Evolutionary conservation across 2,113 vertebrate species (phyloP).

Genomic region (Theristicus caerulescens): DNA sequence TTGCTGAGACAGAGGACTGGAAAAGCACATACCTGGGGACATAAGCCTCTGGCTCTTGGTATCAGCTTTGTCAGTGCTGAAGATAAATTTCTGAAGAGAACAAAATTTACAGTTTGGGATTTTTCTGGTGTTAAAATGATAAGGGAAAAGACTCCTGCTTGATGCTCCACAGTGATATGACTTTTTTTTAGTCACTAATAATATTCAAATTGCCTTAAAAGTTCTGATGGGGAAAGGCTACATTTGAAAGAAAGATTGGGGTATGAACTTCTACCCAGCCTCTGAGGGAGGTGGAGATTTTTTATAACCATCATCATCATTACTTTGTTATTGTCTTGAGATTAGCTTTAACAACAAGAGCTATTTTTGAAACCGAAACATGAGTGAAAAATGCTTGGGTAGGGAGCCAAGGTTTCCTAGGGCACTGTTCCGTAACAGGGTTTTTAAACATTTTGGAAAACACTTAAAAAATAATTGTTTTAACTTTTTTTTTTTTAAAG

Average conservation of each 20-base stretch:
- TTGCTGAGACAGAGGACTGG: background rate
- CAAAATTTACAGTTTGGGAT: background rate
- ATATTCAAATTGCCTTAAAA: background rate
- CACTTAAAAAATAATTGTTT: background rate
- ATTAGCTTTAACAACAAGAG: conserved; percentile 31
- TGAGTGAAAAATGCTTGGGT: background rate
- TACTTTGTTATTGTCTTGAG: conserved; percentile 23
- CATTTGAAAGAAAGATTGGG: conserved; percentile 8
- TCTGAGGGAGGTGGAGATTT: background rate
- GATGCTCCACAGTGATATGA: background rate
- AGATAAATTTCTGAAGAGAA: background rate
- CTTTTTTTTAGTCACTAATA: background rate
- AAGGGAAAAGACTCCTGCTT: background rate
- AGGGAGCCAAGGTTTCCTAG: conserved; percentile 35
- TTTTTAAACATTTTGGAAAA: conserved; percentile 23
- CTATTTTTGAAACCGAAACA: conserved; percentile 53
- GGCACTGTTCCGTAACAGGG: conserved; percentile 26
- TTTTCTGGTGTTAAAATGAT: background rate
- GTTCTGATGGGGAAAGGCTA: background rate
- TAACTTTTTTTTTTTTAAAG: background rate
- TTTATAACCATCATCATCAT: background rate
- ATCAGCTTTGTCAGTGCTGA: background rate
- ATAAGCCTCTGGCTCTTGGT: background rate
- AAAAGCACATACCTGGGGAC: background rate
- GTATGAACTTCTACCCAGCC: background rate